These are phyloP conservation scores for Antheraea yamamai DNA, from an alignment of 2,888 invertebrate genomes.

Conservation along the genomic window DNA sequence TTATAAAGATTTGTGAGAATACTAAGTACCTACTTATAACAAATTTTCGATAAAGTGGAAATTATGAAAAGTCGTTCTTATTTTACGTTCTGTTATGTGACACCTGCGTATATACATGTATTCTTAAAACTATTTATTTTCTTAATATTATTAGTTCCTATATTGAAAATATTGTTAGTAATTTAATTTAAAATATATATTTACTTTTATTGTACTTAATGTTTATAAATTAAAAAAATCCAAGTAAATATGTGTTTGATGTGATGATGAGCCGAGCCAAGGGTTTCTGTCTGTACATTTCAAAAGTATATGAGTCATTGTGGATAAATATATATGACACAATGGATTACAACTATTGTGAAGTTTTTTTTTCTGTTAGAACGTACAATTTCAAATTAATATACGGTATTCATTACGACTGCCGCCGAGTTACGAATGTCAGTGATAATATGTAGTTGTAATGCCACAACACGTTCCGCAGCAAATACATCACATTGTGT, in stretches of 20 bases:
- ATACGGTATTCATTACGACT: not conserved
- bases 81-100: not conserved
- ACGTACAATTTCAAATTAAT: not conserved
- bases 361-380: not conserved
- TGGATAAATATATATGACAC: not conserved
- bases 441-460: not conserved
- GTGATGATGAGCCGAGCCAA: not conserved
- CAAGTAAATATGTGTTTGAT: not conserved
- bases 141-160: not conserved
- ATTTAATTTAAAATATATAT: not conserved
- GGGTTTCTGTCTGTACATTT: no score
- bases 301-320: no score
- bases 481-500: not conserved
- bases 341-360: not conserved
- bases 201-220: conserved; percentile 3
- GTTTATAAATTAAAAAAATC: not conserved
- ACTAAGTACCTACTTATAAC: no score
- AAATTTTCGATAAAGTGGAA: no score
- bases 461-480: not conserved
- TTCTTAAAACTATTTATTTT: not conserved
- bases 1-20: no score
- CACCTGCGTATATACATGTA: not conserved
- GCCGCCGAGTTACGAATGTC: no score
- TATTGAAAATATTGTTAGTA: not conserved
- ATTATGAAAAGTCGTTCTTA: not conserved